phyloP scores from a whole-genome alignment of 2,797 vertebrate genomes.

The Dromococcyx pavoninus region DNA sequence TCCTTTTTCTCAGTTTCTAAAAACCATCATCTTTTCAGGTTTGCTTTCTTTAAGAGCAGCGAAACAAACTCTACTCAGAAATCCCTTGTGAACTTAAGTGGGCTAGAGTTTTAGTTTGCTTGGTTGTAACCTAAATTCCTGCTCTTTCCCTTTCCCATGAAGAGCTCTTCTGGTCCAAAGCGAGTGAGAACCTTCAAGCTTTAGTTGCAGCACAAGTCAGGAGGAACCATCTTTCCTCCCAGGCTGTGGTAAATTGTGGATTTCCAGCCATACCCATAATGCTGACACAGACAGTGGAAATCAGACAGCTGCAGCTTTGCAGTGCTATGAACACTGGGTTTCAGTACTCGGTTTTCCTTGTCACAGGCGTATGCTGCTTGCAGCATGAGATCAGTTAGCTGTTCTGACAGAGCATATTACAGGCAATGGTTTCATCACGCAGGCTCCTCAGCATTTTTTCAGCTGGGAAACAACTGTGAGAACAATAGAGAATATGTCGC shows the following conservation, averaged over 20 bases:
- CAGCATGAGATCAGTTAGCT: constrained; percentile 38
- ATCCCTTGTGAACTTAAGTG: neutral
- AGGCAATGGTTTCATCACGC: constrained; percentile 35
- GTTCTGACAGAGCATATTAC: constrained; percentile 40
- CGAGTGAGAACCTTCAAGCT: neutral
- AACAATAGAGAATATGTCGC: constrained; percentile 19
- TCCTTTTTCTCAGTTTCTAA: neutral
- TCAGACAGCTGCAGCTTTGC: neutral
- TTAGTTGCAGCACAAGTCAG: neutral
- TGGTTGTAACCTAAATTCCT: neutral
- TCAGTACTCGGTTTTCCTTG: neutral
- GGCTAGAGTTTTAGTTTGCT: neutral
- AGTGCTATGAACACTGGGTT: neutral
- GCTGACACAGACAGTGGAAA: neutral
- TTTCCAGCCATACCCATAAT: neutral
- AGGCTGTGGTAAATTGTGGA: neutral
- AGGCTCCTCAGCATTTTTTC: constrained; percentile 70
- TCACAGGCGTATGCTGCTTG: constrained; percentile 3
- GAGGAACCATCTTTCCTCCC: neutral
- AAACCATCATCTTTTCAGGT: neutral
- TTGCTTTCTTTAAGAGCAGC: neutral
- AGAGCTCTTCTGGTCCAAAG: neutral
- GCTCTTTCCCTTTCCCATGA: neutral
- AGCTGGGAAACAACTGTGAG: constrained; percentile 61
- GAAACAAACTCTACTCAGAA: neutral